Base-by-base conservation (phyloP, 2,888 invertebrate species). In the Cosmopolites sordidus region DNA sequence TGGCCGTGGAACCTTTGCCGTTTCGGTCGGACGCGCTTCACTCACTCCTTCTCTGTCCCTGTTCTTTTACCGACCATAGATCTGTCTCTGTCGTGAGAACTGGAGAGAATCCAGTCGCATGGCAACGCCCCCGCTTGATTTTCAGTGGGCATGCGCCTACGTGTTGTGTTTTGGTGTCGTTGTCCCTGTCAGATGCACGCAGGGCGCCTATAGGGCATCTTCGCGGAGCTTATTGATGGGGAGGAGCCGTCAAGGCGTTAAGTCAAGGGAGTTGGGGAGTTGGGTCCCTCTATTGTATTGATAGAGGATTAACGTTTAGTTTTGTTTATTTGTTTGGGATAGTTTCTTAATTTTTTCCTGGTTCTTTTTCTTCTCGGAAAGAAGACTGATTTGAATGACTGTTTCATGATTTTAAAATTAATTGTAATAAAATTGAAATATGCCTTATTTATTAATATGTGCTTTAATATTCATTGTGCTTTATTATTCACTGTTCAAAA, bases 211-310 rank as follows among this genome's bases (percentile, higher is more conserved):
- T 64, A 58, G 58, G 57, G 54, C 58, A 47, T 65, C 64, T 50
- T 18, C 55, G 51, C 54, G 51, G 58, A 60, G 22, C 64, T 65
- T 69, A 70, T 70, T 69, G 69, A 69, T 65, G 63, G 65, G 73
- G 73, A 63, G 73, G 69, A 60, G 65, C 65, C 64, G 65, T 47
- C 49, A 64, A 71, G 72, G 70, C 72, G 73, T 69, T 70, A 74
- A 74, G 74, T 73, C 73, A 74, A 67, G 67, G 66, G 71, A 71
- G 71, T 72, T 69, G 69, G 68, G 60, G 60, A 62, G 62, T 60
- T 56, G 60, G 54, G 57, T 62, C 61, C 65, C 65, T 62, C 55
- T 65, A 65, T 65, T 64, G 65, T 71, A 71, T 71, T 71, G 71
- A 71, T 70, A 71, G 62, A 68, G 69, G 69, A 71, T 70, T 66